Evolutionary conservation across 2,888 invertebrate genomes (phyloP), one percentile per base, ranked within the genome.

Genomic region (Hyles lineata): DNA sequence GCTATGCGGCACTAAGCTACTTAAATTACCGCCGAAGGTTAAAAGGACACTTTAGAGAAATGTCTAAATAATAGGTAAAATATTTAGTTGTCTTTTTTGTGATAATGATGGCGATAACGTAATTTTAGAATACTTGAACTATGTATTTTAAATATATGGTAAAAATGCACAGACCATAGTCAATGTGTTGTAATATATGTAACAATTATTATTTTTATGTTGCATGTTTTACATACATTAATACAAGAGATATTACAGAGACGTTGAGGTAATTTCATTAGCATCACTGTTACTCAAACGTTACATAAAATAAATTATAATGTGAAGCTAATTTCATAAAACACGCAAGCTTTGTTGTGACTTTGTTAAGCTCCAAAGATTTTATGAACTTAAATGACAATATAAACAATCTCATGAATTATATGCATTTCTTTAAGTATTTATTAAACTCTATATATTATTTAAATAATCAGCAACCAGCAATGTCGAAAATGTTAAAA

Each of bases 271-370:
- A n/a, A 55, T 55, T 55, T 5, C n/a, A 55, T 55, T 29, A 61
- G 23, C 23, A 1, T 29, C 2, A n/a, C 5, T 61, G 61, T 25
- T 29, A 17, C 29, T 62, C 1, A 19, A 62, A 19, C n/a, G n/a
- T 19, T 29, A 19, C 19, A 62, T 19, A 21, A 23, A 67, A 67
- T 11, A 43, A 67, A 43, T 67, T 67, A 43, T 67, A 21, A 67
- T 23, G 21, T 23, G 63, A 67, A 43, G 4, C 21, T 23, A 43
- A 67, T 67, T 67, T 21, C 17, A 15, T 43, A 23, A 67, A 67
- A 15, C 21, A 67, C 43, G 63, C 43, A 5, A 23, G 35, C 17
- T 21, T 67, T 21, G 4, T 63, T 63, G 32, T 43, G 15, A 9
- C 63, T n/a, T 43, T 11, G 55, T 55, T 55, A 55, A 19, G n/a